Evolutionary conservation across 2,113 vertebrate species (phyloP), one percentile per base, ranked within the genome.

Genomic region (Drymodes brunneopygia): DNA sequence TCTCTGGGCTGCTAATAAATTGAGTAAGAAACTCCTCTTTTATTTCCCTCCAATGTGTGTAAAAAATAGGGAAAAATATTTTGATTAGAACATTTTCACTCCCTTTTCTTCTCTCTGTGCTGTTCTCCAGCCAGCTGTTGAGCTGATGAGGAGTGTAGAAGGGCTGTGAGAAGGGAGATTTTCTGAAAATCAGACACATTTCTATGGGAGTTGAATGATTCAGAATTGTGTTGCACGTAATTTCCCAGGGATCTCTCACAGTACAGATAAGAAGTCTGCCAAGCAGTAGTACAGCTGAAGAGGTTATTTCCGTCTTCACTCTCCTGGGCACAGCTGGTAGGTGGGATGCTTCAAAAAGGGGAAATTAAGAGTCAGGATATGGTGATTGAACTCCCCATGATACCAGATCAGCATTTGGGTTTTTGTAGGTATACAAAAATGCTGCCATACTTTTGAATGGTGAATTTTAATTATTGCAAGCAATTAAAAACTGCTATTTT

Each of bases 231-330:
- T 91, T 95, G 45, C 75, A 77, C 92, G 54, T 85, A 88, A 91
- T 90, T 80, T 85, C 42, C 29, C 2, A 3, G 79, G 90, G 82
- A 88, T 78, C 50, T 92, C 93, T 77, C 45, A 22, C 87, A 80
- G 22, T 71, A 86, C 79, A 93, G 54, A 65, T 72, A 67, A 75
- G 60, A 77, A 92, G 60, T 36, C 86, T 96, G 82, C 83, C 92
- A 86, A 72, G 84, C 83, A 81, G 75, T 28, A 65, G 75, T 90
- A 77, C 88, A 56, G 85, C 73, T 88, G 79, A 81, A 95, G 90
- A 95, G 85, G 90, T 95, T 96, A 86, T 96, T 96, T 92, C 86
- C 13, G 3, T 93, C 72, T 70, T 89, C 66, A 33, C 47, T 95
- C 88, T 86, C 72, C 74, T 62, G 69, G 88, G 81, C 80, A 71